Base-by-base conservation (phyloP, 2,113 vertebrate genomes). In the Pipa parva region DNA sequence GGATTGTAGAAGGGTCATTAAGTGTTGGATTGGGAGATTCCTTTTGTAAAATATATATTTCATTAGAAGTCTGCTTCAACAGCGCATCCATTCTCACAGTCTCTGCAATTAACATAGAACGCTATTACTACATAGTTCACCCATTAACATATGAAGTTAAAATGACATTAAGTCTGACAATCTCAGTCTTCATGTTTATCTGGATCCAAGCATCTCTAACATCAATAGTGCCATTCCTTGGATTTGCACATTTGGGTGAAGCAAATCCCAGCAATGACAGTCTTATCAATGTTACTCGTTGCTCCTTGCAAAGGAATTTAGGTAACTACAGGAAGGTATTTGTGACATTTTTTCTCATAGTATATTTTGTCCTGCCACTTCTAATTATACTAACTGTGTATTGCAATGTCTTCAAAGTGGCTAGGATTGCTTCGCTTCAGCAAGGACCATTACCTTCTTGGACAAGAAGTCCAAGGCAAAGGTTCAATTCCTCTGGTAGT, bases 51-150 rank as follows among this genome's bases (percentile, higher is more conserved):
- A 37, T 61, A 24, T 71, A 74, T 37, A 25, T 72, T 39, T 74
- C 61, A 42, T 42, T 74, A 27, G 65, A 63, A 36, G 65, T 74
- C n/a, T 74, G 72, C 52, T 56, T 74, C 37, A 74, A 59, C 67
- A 71, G 72, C 33, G 72, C 66, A 10, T 74, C 65, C 65, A 71
- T 74, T 24, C 66, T 74, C 24, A 71, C 72, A 18, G 54, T 71
- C 50, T 63, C 72, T 46, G 72, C 72, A n/a, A 74, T 74, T 28
- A 51, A 63, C 50, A 63, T 74, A 11, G 72, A 74, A 27, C 72
- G 72, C 36, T 74, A 74, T 28, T 74, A 74, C 55, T 74, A 74
- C 24, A 74, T 74, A 27, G 72, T 74, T 3, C 72, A 74, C 46
- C 72, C 72, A 17, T 56, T 74, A 67, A 61, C 60, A 17, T 74